phyloP scores from a whole-genome alignment of 2,797 vertebrate species.

The Arrhamphus sclerolepis region DNA sequence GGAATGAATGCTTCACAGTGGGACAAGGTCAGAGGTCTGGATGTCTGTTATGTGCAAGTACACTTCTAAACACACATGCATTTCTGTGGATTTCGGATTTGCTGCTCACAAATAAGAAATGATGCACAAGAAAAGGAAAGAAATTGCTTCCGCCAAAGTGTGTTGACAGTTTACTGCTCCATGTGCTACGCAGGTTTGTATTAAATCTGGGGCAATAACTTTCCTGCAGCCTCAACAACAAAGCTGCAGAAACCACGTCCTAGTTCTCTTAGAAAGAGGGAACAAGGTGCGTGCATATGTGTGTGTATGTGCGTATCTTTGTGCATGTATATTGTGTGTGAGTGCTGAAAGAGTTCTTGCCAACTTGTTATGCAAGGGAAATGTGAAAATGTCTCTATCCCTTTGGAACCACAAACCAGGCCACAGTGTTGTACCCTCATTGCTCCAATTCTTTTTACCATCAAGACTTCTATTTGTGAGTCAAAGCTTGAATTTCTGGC shows the following conservation, averaged over 20 bases:
- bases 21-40: slow-evolving; percentile 71
- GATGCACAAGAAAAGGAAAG: slow-evolving; percentile 6
- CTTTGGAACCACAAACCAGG: slow-evolving; percentile 77
- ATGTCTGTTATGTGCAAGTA: slow-evolving; percentile 59
- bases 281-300: slow-evolving; percentile 43
- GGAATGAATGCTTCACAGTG: slow-evolving; percentile 75
- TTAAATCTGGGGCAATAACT: slow-evolving; percentile 71
- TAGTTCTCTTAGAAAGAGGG: slow-evolving; percentile 49
- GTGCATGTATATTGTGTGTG: slow-evolving; percentile 23
- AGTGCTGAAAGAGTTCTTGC: slow-evolving; percentile 62
- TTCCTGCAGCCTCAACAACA: slow-evolving; percentile 75
- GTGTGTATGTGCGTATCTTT: slow-evolving; percentile 7
- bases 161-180: slow-evolving; percentile 31
- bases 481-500: slow-evolving; percentile 40
- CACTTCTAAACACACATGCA: slow-evolving; percentile 19
- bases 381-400: slow-evolving; percentile 66
- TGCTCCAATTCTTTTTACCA: slow-evolving; percentile 22
- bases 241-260: slow-evolving; percentile 54
- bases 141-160: slow-evolving; percentile 14
- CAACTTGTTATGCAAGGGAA: slow-evolving; percentile 67
- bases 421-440: slow-evolving; percentile 58
- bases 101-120: slow-evolving; percentile 10
- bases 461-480: slow-evolving; percentile 59
- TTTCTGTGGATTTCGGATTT: slow-evolving; percentile 14
- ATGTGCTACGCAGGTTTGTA: slow-evolving; percentile 36